phyloP scores from a whole-genome alignment of 2,888 invertebrate species.

The Noctua comes region DNA sequence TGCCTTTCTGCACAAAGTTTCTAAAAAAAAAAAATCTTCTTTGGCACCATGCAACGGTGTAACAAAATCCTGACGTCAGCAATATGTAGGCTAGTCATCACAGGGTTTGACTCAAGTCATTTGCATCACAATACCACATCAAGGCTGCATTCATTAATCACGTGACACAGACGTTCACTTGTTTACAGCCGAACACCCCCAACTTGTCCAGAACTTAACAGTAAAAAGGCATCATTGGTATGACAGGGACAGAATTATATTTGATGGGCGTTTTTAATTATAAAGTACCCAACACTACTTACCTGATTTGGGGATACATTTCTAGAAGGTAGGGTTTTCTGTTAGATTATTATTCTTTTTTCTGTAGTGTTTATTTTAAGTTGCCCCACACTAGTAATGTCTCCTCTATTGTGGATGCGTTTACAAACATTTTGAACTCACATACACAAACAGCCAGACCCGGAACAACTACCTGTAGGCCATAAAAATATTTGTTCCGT shows the following conservation, averaged over 20 bases:
- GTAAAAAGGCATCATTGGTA: not conserved
- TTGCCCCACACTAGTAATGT: no score
- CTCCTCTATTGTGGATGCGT: no score
- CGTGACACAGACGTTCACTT: constrained; percentile 63
- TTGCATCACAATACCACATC: constrained; percentile 79
- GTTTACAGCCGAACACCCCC: constrained; percentile 46
- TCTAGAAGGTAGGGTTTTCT: not conserved
- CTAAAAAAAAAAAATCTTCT: not conserved
- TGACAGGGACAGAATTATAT: not conserved
- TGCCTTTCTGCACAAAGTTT: not conserved
- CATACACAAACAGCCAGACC: no score
- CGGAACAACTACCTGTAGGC: no score
- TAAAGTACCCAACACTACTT: not conserved
- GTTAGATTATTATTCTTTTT: not conserved
- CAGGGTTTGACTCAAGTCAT: constrained; percentile 76
- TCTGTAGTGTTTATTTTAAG: not conserved
- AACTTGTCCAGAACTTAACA: constrained; percentile 30
- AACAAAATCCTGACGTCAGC: constrained; percentile 60
- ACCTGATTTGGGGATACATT: not conserved
- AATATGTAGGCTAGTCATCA: constrained; percentile 77
- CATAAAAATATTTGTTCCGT: no score
- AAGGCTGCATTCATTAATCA: constrained; percentile 77
- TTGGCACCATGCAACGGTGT: constrained; percentile 58
- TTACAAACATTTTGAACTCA: no score
- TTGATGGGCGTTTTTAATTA: not conserved